A percentile compares a stretch with the other conserved stretches of the same genome.
Evolutionary conservation across 2,888 invertebrate species (phyloP).

Genomic region (Ophion ellenae): DNA sequence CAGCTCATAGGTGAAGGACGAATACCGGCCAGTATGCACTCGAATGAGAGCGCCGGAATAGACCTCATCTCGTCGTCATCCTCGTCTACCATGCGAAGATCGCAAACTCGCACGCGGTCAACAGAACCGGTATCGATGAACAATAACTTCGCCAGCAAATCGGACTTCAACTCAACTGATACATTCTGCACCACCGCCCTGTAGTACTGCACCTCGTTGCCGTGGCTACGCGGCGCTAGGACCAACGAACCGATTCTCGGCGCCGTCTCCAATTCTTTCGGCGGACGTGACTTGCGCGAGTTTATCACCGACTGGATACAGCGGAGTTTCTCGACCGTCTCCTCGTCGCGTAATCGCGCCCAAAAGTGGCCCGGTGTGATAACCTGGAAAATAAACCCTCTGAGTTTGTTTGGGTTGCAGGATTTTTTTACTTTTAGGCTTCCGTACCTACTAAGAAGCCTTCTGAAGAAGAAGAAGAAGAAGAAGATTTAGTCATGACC

Average conservation of each 20-base stretch:
- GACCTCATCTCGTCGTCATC: slow-evolving; percentile 74
- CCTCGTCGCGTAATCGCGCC: slow-evolving; percentile 86
- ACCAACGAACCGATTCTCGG: slow-evolving; percentile 85
- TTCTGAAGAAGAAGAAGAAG: no score
- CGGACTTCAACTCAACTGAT: slow-evolving; percentile 66
- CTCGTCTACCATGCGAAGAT: slow-evolving; percentile 76
- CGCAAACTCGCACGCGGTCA: slow-evolving; percentile 84
- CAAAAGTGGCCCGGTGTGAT: slow-evolving; percentile 89
- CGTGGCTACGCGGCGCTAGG: slow-evolving; percentile 86
- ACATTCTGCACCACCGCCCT: slow-evolving; percentile 73
- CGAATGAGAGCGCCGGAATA: slow-evolving; percentile 88
- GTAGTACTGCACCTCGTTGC: slow-evolving; percentile 76
- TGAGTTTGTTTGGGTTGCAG: background rate
- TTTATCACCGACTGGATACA: slow-evolving; percentile 80
- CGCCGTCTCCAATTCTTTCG: slow-evolving; percentile 73
- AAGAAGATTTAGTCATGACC: no score
- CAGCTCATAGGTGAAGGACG: slow-evolving; percentile 88
- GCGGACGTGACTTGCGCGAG: slow-evolving; percentile 63
- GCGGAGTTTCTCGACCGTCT: slow-evolving; percentile 80
- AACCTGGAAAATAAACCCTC: slow-evolving; percentile 82
- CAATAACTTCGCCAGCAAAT: slow-evolving; percentile 85
- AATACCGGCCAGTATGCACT: slow-evolving; percentile 89
- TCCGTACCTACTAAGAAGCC: background rate
- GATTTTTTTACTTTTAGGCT: background rate
- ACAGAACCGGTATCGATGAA: slow-evolving; percentile 92